Evolutionary conservation across 2,888 invertebrate species (phyloP).

Genomic region (Phaedon cochleariae): DNA sequence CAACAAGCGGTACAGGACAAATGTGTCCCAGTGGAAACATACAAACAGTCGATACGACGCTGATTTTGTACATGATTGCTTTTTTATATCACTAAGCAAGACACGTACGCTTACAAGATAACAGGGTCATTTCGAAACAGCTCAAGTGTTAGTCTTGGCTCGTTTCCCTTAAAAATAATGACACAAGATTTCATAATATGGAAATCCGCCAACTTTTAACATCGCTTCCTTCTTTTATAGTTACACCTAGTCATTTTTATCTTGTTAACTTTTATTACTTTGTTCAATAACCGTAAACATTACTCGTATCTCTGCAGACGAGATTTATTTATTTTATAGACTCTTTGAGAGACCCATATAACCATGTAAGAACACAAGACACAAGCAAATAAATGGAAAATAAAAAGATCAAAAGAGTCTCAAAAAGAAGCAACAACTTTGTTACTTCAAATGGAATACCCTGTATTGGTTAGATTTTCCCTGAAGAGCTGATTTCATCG

Average conservation of each 20-base stretch:
- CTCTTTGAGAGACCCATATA: neutral
- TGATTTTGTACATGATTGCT: constrained; percentile 65
- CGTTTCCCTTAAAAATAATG: constrained; percentile 60
- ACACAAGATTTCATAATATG: constrained; percentile 55
- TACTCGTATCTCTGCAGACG: constrained; percentile 25
- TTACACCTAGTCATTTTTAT: constrained; percentile 42
- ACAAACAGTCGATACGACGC: constrained; percentile 61
- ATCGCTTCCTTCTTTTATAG: constrained; percentile 41
- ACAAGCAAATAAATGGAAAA: too few relatives aligned
- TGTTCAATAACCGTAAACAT: constrained; percentile 39
- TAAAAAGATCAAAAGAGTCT: too few relatives aligned
- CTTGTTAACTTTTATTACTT: constrained; percentile 46
- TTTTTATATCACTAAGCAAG: constrained; percentile 63
- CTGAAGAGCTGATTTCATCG: too few relatives aligned
- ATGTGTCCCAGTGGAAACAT: constrained; percentile 64
- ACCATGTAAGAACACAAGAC: too few relatives aligned
- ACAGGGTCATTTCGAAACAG: constrained; percentile 61
- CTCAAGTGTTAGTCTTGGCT: constrained; percentile 61
- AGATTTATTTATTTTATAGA: constrained; percentile 14
- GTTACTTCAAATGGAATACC: too few relatives aligned
- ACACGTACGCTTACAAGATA: constrained; percentile 63
- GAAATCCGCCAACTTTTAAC: constrained; percentile 38
- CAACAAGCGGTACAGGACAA: constrained; percentile 56
- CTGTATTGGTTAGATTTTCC: too few relatives aligned
- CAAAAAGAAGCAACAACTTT: too few relatives aligned